phyloP scores from a whole-genome alignment of 2,797 vertebrate species.

The Gymnothorax javanicus region DNA sequence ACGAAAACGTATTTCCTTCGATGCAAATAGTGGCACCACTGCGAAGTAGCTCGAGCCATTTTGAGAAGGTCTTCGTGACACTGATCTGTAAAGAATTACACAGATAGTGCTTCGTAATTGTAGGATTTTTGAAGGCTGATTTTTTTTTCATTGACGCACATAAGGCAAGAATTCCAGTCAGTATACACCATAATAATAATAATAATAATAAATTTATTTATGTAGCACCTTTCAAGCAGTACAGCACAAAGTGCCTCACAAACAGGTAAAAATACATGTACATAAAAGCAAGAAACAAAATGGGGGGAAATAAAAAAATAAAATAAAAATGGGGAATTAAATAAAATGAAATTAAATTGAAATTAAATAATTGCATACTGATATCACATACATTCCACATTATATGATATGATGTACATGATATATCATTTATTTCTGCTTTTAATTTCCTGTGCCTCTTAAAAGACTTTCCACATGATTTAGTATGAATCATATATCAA shows the following conservation, averaged over 20 bases:
- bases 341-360: too few relatives aligned
- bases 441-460: not conserved
- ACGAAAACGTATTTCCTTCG: slow-evolving; percentile 42
- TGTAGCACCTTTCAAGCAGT: too few relatives aligned
- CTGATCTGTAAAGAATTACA: too few relatives aligned
- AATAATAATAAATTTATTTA: too few relatives aligned
- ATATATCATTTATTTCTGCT: not conserved
- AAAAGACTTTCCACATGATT: not conserved
- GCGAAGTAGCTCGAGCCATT: slow-evolving; percentile 44
- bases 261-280: too few relatives aligned
- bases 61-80: slow-evolving; percentile 42
- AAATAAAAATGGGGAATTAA: too few relatives aligned
- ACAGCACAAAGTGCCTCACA: too few relatives aligned
- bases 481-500: not conserved
- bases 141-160: not conserved
- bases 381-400: not conserved
- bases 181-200: not conserved
- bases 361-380: not conserved
- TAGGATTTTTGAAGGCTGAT: not conserved
- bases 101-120: too few relatives aligned
- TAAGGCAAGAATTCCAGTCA: not conserved
- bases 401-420: too few relatives aligned
- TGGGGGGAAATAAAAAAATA: too few relatives aligned
- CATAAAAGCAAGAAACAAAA: too few relatives aligned
- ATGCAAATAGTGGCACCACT: slow-evolving; percentile 33